A percentile compares a stretch with the other conserved stretches of the same genome.
Evolutionary conservation across 2,797 vertebrate genomes (phyloP).

Genomic region (Myoxocephalus aenaeus): DNA sequence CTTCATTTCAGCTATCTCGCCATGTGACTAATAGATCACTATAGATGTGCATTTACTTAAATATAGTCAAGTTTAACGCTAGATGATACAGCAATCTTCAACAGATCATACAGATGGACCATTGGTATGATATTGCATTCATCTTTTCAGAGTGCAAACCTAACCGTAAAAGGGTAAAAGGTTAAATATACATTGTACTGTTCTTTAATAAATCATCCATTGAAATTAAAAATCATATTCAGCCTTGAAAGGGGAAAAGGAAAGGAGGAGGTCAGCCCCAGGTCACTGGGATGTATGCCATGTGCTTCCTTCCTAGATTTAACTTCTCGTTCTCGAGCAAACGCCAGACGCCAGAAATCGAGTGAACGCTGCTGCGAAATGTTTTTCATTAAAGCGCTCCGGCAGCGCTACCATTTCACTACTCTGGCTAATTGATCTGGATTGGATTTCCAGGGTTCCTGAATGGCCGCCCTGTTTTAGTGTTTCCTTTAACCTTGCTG

Average conservation of each 20-base stretch:
- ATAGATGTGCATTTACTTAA: not conserved
- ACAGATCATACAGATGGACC: not conserved
- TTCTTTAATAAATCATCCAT: not conserved
- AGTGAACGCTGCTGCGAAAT: constrained; percentile 51
- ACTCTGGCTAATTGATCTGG: constrained; percentile 56
- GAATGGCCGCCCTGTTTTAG: constrained; percentile 31
- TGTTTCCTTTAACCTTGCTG: constrained; percentile 38
- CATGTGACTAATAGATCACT: not conserved
- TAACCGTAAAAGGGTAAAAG: not conserved
- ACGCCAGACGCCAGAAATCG: constrained; percentile 47
- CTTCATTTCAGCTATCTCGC: not conserved
- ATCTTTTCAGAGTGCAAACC: not conserved
- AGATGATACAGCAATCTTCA: not conserved
- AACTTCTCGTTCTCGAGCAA: constrained; percentile 35
- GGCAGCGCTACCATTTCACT: constrained; percentile 21
- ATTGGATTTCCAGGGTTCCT: constrained; percentile 49
- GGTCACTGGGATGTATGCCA: constrained; percentile 22
- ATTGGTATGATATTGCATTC: not conserved
- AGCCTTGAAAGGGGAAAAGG: not conserved
- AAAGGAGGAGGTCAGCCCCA: constrained; percentile 14
- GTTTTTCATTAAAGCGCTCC: constrained; percentile 54
- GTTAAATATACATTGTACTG: not conserved
- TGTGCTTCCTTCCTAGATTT: constrained; percentile 29
- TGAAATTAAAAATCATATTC: constrained; percentile 7
- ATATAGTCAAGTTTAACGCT: too few species aligned